These are phyloP conservation scores for Penaeus chinensis DNA, from an alignment of 1,140 invertebrate species.

Conservation along the genomic window DNA sequence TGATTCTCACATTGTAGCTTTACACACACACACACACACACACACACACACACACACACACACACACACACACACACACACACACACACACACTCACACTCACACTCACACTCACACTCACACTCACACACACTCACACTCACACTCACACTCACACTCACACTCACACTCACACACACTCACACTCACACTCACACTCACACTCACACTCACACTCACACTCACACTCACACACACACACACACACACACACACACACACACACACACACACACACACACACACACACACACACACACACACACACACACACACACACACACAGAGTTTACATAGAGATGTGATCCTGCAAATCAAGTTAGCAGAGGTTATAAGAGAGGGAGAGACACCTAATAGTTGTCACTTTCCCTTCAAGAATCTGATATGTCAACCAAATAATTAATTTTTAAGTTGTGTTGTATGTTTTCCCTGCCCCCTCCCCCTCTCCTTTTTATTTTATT, in stretches of 20 bases:
- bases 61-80: not conserved
- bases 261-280: constrained; percentile 12
- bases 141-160: not conserved
- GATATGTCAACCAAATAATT: no score
- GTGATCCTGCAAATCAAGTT: no score
- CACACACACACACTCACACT: not conserved
- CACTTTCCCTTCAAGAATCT: no score
- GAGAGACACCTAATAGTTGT: no score
- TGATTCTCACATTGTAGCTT: no score
- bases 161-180: not conserved
- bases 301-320: constrained; percentile 20
- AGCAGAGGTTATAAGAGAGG: no score
- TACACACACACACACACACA: not conserved
- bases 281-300: constrained; percentile 9
- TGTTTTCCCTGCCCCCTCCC: no score
- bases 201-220: not conserved
- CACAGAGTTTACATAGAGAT: not conserved
- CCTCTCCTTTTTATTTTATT: no score
- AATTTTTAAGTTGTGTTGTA: no score
- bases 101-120: not conserved
- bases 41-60: not conserved
- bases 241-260: constrained; percentile 21
- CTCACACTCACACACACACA: constrained; percentile 3
- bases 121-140: not conserved
- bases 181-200: not conserved